Evolutionary conservation across 2,888 invertebrate genomes (phyloP).

Genomic region (Podabrus alpinus): DNA sequence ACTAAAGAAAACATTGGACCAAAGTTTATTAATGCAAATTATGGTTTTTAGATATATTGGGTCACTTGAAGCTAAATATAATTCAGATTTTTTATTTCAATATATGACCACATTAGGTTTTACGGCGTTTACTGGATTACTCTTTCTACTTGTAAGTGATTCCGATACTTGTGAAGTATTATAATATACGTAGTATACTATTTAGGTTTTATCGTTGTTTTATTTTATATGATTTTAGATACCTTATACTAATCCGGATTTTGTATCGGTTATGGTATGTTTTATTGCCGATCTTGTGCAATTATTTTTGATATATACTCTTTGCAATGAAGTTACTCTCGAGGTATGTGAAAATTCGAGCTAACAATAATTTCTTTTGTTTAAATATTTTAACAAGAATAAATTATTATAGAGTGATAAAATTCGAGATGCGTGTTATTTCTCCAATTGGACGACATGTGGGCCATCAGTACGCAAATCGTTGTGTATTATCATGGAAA

Average conservation of each 20-base stretch:
- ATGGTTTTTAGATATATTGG: not conserved
- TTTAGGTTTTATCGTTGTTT: no score
- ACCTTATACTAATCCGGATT: not conserved
- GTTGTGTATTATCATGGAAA: constrained; percentile 7
- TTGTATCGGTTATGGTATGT: not conserved
- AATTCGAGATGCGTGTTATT: not conserved
- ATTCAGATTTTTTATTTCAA: not conserved
- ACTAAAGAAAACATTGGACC: not conserved
- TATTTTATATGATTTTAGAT: not conserved
- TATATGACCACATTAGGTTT: not conserved
- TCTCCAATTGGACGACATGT: not conserved
- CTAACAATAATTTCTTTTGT: no score
- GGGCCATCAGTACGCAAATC: not conserved
- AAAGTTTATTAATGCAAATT: not conserved
- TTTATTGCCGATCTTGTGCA: not conserved
- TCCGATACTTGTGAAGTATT: no score
- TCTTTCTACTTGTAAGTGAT: not conserved
- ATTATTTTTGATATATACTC: not conserved
- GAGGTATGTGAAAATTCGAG: not conserved
- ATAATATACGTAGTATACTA: not conserved
- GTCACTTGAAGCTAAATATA: not conserved
- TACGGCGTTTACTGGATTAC: not conserved
- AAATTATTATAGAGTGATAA: not conserved
- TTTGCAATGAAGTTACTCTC: not conserved
- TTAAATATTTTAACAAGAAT: not conserved